Evolutionary conservation across 2,888 invertebrate genomes (phyloP).

Genomic region (Cantharis rufa): DNA sequence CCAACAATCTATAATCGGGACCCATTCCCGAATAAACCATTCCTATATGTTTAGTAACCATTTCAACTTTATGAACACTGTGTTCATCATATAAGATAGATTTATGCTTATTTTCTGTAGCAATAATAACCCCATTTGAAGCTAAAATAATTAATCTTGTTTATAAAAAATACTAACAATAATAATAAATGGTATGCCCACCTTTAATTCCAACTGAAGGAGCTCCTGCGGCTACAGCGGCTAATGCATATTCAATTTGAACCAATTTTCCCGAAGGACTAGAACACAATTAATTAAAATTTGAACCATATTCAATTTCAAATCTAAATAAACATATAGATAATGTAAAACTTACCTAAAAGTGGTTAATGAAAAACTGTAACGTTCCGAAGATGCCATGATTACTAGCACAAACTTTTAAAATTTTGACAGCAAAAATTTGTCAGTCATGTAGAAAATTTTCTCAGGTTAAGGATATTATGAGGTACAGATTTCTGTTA

Average conservation of each 20-base stretch:
- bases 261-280: conserved; percentile 99
- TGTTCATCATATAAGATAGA: conserved; percentile 96
- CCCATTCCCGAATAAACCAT: conserved; percentile 99
- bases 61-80: conserved; percentile 95
- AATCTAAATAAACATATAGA: neutral
- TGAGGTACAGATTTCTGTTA: neutral
- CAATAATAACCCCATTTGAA: conserved; percentile 96
- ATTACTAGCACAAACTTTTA: conserved; percentile 46
- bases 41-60: conserved; percentile 92
- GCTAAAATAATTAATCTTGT: conserved; percentile 61
- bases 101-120: conserved; percentile 98
- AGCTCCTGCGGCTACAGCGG: conserved; percentile 97
- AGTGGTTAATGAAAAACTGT: conserved; percentile 93
- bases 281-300: conserved; percentile 43
- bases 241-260: conserved; percentile 99
- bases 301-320: neutral
- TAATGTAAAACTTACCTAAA: conserved; percentile 65
- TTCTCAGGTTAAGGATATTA: neutral
- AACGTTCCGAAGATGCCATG: conserved; percentile 89
- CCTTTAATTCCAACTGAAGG: conserved; percentile 99
- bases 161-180: neutral
- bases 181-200: conserved; percentile 48
- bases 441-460: neutral
- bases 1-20: conserved; percentile 86
- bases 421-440: neutral